Evolutionary conservation across 2,888 invertebrate genomes (phyloP).

Genomic region (Torymus tubicola): DNA sequence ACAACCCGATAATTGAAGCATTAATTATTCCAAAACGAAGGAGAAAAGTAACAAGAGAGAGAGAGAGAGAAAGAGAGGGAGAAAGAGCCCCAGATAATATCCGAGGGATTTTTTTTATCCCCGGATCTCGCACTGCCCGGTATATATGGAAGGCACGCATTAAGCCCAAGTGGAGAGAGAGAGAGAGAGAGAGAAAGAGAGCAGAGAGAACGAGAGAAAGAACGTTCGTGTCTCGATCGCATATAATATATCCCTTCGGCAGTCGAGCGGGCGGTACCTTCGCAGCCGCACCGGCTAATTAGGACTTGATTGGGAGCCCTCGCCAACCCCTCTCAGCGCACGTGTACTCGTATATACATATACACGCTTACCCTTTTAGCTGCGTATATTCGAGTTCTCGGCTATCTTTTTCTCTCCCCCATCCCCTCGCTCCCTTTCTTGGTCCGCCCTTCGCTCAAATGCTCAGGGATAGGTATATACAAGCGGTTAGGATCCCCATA

Average conservation of each 20-base stretch:
- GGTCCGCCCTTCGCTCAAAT: no score
- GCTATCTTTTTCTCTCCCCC: slow-evolving; percentile 39
- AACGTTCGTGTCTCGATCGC: slow-evolving; percentile 37
- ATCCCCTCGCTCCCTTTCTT: background rate
- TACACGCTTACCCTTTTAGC: slow-evolving; percentile 40
- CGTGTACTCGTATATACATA: background rate
- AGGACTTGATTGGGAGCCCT: slow-evolving; percentile 69
- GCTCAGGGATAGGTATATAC: no score
- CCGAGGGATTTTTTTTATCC: slow-evolving; percentile 28
- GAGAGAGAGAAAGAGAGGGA: no score
- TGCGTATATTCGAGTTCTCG: slow-evolving; percentile 8
- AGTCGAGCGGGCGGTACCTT: slow-evolving; percentile 27
- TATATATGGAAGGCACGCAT: slow-evolving; percentile 49
- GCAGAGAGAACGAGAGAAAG: slow-evolving; percentile 56
- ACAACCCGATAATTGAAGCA: slow-evolving; percentile 50
- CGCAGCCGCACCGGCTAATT: slow-evolving; percentile 67
- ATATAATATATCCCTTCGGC: slow-evolving; percentile 38
- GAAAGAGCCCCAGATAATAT: slow-evolving; percentile 40
- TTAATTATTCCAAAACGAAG: slow-evolving; percentile 55
- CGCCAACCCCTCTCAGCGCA: slow-evolving; percentile 29
- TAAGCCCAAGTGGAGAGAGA: slow-evolving; percentile 14
- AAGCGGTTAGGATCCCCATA: no score
- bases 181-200: slow-evolving; percentile 57
- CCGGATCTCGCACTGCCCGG: slow-evolving; percentile 41
- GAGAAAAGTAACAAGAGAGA: background rate